Base-by-base conservation (phyloP, 2,113 vertebrate genomes). In the Albula glossodonta region DNA sequence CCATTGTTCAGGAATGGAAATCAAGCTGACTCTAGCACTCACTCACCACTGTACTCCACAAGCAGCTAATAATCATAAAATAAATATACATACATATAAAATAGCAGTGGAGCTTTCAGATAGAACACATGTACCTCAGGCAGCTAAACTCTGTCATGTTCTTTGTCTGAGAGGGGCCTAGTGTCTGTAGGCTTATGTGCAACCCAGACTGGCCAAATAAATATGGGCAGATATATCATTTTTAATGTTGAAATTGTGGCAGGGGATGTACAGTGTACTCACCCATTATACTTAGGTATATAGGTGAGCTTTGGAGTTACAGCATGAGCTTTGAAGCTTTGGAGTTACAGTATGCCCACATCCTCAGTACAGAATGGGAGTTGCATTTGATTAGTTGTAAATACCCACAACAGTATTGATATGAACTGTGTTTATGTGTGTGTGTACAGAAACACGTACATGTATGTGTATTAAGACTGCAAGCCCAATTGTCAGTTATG, bases 1-100 rank as follows among this genome's bases (percentile, higher is more conserved):
- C 15, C 77, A 78, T 50, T 79, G 78, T 50, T 79, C 78, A 79
- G 78, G 48, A 50, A 79, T 48, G 49, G 78, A 79, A 50, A 79
- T 50, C 41, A 22, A 51, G 48, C 50, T 51, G 12, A 52, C 50
- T 51, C 15, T 51, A 81, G 49, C 80, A 15, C 49, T 81, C 79
- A 51, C 13, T 11, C 78, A 79, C 78, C 49, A 48, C 70, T 74
- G 8, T 31, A 74, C 70, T 25, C 22, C 31, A 74, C 70, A 8
- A 9, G 70, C 70, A 74, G 70, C n/a, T 8, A 74, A 31, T 1
- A 74, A 19, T 41, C 31, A 66, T 22, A 22, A 5, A 74, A 74
- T 7, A 66, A 22, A 22, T 66, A 66, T 2, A 66, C 31, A 41
- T 41, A 41, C 31, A 41, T 41, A 22, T 66, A 22, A 19, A 66